Conservation (phyloP, 2,113 vertebrate species). For the Chascanopsetta lugubris region DNA sequence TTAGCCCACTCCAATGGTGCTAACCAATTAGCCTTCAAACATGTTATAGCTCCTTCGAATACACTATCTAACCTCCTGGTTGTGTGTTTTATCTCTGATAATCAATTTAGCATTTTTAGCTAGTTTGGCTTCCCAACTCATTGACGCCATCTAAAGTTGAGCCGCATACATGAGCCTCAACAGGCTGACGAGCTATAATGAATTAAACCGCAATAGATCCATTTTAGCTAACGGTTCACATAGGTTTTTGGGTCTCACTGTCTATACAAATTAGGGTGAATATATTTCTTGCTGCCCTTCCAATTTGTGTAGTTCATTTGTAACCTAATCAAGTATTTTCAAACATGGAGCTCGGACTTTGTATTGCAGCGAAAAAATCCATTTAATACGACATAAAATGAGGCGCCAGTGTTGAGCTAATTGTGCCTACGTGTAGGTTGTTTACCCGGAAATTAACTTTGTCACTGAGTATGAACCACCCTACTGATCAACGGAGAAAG, state of each 20-base stretch:
- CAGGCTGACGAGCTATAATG: neutral
- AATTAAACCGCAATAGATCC: neutral
- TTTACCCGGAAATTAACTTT: neutral
- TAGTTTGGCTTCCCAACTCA: neutral
- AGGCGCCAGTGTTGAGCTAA: neutral
- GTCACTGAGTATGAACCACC: neutral
- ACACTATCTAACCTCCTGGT: neutral
- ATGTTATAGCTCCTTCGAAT: neutral
- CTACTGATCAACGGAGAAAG: too few species aligned
- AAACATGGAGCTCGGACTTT: neutral
- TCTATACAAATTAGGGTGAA: too few species aligned
- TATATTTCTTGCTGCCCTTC: too few species aligned
- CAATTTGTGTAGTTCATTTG: too few species aligned
- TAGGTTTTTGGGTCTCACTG: too few species aligned
- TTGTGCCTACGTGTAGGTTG: neutral
- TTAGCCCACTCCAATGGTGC: constrained; percentile 39
- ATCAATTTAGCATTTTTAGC: too few species aligned
- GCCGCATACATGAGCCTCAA: neutral
- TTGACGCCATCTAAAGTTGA: neutral
- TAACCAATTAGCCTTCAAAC: constrained; percentile 36
- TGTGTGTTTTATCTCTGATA: neutral
- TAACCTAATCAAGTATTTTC: neutral
- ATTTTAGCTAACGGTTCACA: neutral
- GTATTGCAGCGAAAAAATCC: neutral
- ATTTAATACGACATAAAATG: too few species aligned